These are phyloP conservation scores for Caloenas nicobarica DNA, from an alignment of 2,113 vertebrate genomes.

Conservation along the genomic window DNA sequence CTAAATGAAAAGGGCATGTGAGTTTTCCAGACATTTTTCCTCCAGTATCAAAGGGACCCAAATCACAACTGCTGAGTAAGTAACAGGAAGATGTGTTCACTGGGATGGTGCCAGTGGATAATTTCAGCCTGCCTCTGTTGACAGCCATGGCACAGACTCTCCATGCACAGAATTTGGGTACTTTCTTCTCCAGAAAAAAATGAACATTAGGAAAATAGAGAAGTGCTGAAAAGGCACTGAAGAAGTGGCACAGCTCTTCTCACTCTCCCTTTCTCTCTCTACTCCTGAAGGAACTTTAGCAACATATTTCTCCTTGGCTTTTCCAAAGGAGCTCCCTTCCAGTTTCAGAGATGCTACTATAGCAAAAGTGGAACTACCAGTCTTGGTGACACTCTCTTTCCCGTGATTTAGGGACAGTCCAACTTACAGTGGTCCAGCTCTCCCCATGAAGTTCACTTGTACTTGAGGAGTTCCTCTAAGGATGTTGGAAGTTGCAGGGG, in stretches of 20 bases:
- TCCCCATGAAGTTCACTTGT: not conserved
- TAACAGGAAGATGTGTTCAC: not conserved
- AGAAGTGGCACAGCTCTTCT: not conserved
- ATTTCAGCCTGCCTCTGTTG: not conserved
- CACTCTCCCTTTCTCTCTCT: not conserved
- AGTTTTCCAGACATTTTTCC: not conserved
- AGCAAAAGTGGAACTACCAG: not conserved
- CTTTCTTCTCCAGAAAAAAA: not conserved
- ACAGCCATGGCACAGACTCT: not conserved
- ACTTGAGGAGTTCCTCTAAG: not conserved
- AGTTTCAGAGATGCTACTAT: not conserved
- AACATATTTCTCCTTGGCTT: not conserved
- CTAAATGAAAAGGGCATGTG: not conserved
- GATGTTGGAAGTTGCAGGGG: not conserved
- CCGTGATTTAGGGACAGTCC: not conserved
- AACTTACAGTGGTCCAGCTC: not conserved
- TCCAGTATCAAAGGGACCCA: not conserved
- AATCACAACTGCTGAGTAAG: not conserved
- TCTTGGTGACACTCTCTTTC: not conserved
- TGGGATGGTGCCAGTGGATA: not conserved
- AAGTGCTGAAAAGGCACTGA: not conserved
- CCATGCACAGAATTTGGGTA: not conserved
- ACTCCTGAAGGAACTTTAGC: not conserved
- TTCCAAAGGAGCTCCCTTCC: not conserved
- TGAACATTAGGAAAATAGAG: rapidly evolving